Conservation (phyloP, 2,888 invertebrate genomes). For the Dynastes hyllus region DNA sequence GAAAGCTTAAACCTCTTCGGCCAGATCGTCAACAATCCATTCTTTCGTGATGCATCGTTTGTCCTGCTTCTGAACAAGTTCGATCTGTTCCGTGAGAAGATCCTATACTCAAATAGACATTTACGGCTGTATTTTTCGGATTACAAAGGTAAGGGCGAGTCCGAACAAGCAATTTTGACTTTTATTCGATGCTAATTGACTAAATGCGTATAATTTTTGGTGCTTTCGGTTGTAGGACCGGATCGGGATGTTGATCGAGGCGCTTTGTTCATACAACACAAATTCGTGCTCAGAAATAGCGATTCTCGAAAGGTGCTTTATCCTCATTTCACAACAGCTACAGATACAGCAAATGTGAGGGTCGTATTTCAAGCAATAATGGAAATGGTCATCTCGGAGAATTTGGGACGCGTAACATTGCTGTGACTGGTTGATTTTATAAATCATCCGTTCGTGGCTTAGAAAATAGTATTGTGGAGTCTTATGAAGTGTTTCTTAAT, state of each 20-base stretch:
- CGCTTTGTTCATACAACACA: conserved; percentile 77
- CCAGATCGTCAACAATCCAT: conserved; percentile 79
- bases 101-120: conserved; percentile 77
- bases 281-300: conserved; percentile 75
- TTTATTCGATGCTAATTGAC: neutral
- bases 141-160: conserved; percentile 71
- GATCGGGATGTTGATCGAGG: conserved; percentile 78
- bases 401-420: conserved; percentile 75
- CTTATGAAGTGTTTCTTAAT: neutral
- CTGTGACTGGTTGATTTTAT: conserved; percentile 62
- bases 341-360: conserved; percentile 79
- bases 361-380: conserved; percentile 79
- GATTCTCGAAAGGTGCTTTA: conserved; percentile 76
- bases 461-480: neutral
- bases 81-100: conserved; percentile 79
- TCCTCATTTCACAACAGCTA: conserved; percentile 80
- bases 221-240: conserved; percentile 70
- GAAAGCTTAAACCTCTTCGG: conserved; percentile 79
- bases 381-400: conserved; percentile 79
- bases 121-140: conserved; percentile 76
- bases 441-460: neutral
- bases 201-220: neutral
- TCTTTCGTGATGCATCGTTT: conserved; percentile 77
- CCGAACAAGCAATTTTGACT: too few relatives aligned
- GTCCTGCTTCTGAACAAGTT: conserved; percentile 79